Evolutionary conservation across 2,888 invertebrate species (phyloP), one percentile per base, ranked within the genome.

Genomic region (Cryptocheilus praepositus): DNA sequence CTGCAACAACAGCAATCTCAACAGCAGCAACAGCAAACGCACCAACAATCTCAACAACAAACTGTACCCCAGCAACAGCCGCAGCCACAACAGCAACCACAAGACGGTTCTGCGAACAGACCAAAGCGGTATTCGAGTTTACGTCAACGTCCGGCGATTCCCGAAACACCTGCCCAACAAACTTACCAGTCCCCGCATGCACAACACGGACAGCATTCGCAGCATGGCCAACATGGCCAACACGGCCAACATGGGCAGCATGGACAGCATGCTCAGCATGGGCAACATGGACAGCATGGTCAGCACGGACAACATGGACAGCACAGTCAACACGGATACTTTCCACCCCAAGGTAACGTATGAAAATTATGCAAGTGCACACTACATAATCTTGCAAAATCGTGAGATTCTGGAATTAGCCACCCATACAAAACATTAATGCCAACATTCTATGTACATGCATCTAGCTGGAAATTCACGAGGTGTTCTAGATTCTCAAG

Each of bases 61-160:
- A 18, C 85, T 80, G 43, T 82, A 71, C 82, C 76, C 65, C 81
- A 76, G 76, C 86, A 82, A 65, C 89, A 89, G 62, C 88, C 85
- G 64, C 81, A 79, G 68, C 86, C 66, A 13, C 70, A 71, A 43
- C 73, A 76, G 57, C 84, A 80, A 57, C 86, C 80, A 43, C 83
- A 81, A 36, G 88, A 88, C 68, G 88, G 88, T 45, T 83, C 89
- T 62, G 88, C 86, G 43, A 89, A 88, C 66, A 89, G 92, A 73
- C 92, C 93, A 8, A 94, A 94, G 81, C 90, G 94, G 22, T 94
- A 94, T 85, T 94, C 94, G 2, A 92, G 92, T 65, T 90, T 93
- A 79, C 89, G 94, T 63, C 92, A 93, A 83, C 88, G 92, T 62
- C 89, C 90, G 53, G 73, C 84, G 8, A 85, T 89, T 46, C 70